phyloP scores from a whole-genome alignment of 2,888 invertebrate species.

The Pilophorus perplexus region DNA sequence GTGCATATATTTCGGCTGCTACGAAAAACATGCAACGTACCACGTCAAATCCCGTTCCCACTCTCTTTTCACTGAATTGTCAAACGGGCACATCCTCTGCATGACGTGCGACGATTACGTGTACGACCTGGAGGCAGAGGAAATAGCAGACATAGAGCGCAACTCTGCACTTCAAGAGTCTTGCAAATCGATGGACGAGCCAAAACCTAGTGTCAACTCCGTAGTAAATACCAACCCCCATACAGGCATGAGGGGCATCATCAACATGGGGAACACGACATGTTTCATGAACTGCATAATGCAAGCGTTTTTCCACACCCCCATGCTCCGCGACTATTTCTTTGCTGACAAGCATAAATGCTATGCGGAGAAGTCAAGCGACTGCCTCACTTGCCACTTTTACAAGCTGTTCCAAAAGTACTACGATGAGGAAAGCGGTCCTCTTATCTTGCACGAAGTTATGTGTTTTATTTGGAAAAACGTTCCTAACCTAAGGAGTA shows the following conservation, averaged over 20 bases:
- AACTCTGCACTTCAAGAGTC: background rate
- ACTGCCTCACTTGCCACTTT: slow-evolving; percentile 93
- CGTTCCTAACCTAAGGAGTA: slow-evolving; percentile 88
- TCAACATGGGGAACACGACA: slow-evolving; percentile 88
- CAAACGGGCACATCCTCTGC: slow-evolving; percentile 86
- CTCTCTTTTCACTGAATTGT: slow-evolving; percentile 72
- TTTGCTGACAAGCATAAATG: slow-evolving; percentile 90
- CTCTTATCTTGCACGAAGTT: slow-evolving; percentile 83
- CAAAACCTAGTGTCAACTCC: slow-evolving; percentile 63
- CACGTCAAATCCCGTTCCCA: slow-evolving; percentile 63
- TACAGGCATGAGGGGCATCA: slow-evolving; percentile 78
- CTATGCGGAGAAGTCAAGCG: slow-evolving; percentile 54
- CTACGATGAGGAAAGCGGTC: slow-evolving; percentile 85
- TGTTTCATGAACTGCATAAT: slow-evolving; percentile 99
- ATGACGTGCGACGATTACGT: slow-evolving; percentile 88
- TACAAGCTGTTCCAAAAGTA: slow-evolving; percentile 95
- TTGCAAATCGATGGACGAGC: background rate
- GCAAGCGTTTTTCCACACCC: slow-evolving; percentile 89
- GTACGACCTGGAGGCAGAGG: slow-evolving; percentile 55
- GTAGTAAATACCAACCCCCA: slow-evolving; percentile 3
- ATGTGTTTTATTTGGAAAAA: slow-evolving; percentile 96
- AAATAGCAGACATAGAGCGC: slow-evolving; percentile 40
- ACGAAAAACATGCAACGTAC: slow-evolving; percentile 75
- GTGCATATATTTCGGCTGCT: slow-evolving; percentile 93
- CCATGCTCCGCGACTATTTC: slow-evolving; percentile 90